Conservation (phyloP, 1,140 invertebrate genomes). For the Tetramorium parvispinum region DNA sequence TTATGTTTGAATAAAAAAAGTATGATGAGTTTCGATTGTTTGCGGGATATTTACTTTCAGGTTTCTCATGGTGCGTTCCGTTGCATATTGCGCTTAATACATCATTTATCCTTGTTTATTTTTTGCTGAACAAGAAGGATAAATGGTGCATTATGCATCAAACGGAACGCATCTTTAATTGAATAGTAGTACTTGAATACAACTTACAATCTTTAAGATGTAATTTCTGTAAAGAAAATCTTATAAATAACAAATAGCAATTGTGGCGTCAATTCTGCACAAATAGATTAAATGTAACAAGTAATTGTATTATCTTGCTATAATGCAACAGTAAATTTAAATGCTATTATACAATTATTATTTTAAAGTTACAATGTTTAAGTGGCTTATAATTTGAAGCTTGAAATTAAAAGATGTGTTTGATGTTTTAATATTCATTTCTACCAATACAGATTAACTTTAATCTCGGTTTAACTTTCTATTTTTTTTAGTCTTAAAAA, state of each 20-base stretch:
- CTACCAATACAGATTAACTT: no score
- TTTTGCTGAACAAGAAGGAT: no score
- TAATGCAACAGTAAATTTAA: conserved; percentile 30
- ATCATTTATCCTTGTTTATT: no score
- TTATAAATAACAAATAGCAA: not conserved
- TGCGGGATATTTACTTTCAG: not conserved
- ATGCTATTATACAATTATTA: not conserved
- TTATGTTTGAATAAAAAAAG: conserved; percentile 5
- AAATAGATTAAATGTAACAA: conserved; percentile 5
- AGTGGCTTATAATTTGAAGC: conserved; percentile 50
- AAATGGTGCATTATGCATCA: no score
- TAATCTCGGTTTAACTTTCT: no score
- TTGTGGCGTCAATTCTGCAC: not conserved
- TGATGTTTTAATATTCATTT: conserved; percentile 28
- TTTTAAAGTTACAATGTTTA: conserved; percentile 43
- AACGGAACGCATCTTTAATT: not conserved
- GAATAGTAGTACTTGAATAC: conserved; percentile 13
- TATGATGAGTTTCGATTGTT: not conserved
- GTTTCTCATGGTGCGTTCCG: not conserved
- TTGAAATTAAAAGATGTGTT: conserved; percentile 47
- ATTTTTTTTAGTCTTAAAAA: no score
- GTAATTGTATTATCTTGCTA: not conserved
- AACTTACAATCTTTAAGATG: not conserved
- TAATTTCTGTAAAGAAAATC: not conserved
- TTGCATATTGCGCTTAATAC: no score